phyloP scores from a whole-genome alignment of 2,888 invertebrate species.

The Dicyrtomina minuta region DNA sequence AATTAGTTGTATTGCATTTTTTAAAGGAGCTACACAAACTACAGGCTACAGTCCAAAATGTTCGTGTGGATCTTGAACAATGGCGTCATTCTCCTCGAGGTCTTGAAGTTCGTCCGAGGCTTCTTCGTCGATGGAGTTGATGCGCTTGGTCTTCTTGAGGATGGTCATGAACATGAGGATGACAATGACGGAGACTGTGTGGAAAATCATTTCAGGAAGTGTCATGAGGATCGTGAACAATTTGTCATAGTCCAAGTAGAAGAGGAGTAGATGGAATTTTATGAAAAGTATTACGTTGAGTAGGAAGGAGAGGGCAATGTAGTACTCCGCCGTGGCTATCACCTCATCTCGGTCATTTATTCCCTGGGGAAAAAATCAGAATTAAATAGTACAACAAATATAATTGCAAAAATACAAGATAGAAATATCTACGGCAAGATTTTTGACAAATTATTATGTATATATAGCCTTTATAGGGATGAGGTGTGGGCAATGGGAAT shows the following conservation, averaged over 20 bases:
- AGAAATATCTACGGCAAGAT: neutral
- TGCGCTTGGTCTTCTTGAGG: constrained; percentile 15
- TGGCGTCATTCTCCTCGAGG: too few species aligned
- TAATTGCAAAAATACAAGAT: neutral
- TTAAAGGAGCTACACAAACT: too few species aligned
- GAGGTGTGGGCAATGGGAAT: too few species aligned
- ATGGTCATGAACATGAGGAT: constrained; percentile 12
- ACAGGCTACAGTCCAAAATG: too few species aligned
- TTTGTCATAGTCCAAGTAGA: constrained; percentile 24
- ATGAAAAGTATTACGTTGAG: constrained; percentile 17
- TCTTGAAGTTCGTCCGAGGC: too few species aligned
- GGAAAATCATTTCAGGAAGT: constrained; percentile 25
- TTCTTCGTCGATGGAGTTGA: constrained; percentile 17
- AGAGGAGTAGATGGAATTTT: constrained; percentile 29
- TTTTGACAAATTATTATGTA: neutral
- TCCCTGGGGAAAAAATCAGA: constrained; percentile 6
- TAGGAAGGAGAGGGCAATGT: constrained; percentile 14
- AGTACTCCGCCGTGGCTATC: constrained; percentile 23
- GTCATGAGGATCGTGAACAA: constrained; percentile 19
- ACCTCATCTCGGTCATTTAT: constrained; percentile 25
- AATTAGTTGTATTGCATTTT: too few species aligned
- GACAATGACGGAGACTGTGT: too few species aligned
- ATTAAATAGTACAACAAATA: neutral
- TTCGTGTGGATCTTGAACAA: too few species aligned
- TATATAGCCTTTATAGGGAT: too few species aligned